Conservation (phyloP, 2,113 vertebrate genomes). For the Channa argus region DNA sequence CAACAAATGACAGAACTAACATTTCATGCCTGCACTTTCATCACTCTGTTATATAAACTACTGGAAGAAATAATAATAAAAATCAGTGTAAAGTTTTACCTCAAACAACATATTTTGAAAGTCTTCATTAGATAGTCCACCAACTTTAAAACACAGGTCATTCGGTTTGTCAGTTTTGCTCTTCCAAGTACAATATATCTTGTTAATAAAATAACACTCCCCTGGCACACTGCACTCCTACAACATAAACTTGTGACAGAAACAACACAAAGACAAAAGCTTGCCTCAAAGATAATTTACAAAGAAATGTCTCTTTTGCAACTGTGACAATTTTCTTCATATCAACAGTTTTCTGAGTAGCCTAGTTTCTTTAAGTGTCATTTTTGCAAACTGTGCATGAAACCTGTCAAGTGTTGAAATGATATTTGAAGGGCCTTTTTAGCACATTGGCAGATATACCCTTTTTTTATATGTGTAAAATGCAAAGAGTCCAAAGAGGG, state of each 20-base stretch:
- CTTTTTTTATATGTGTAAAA: conserved; percentile 22
- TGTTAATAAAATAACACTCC: conserved; percentile 10
- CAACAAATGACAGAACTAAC: conserved; percentile 1
- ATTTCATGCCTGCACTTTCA: not conserved
- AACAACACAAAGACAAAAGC: not conserved
- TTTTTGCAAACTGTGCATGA: conserved; percentile 37
- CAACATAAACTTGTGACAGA: conserved; percentile 17
- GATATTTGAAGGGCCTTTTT: conserved; percentile 43
- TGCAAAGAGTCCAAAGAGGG: conserved; percentile 13
- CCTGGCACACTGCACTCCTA: conserved; percentile 12
- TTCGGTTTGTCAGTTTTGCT: not conserved
- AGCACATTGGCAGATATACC: conserved; percentile 26
- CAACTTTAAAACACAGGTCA: not conserved
- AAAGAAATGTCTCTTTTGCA: conserved; percentile 26
- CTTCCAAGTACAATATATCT: not conserved
- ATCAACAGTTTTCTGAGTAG: conserved; percentile 8
- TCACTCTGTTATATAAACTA: too few species aligned
- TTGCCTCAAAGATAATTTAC: not conserved
- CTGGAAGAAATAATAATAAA: too few species aligned
- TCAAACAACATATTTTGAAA: too few species aligned
- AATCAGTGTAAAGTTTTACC: not conserved
- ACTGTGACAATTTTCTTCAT: conserved; percentile 3
- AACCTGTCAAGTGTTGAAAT: conserved; percentile 43
- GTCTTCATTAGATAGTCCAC: not conserved
- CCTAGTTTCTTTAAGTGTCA: conserved; percentile 19